These are phyloP conservation scores for Papilio machaon DNA, from an alignment of 1,140 invertebrate genomes.

Conservation along the genomic window DNA sequence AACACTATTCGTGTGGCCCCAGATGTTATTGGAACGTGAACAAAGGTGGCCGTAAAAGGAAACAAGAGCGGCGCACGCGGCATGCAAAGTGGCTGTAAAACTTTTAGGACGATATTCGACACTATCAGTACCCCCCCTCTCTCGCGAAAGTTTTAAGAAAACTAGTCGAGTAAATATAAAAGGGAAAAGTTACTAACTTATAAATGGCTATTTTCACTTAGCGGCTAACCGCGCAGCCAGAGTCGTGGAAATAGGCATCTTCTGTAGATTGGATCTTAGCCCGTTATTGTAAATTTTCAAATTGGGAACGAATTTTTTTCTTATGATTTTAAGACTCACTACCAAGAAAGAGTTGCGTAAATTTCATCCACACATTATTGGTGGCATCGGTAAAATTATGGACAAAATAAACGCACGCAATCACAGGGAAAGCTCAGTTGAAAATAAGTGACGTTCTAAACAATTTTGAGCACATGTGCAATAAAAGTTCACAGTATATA, in stretches of 20 bases:
- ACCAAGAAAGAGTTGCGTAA: too few species aligned
- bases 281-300: too few species aligned
- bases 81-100: conserved; percentile 51
- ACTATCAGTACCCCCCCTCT: conserved; percentile 8
- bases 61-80: conserved; percentile 52
- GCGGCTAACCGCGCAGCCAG: too few species aligned
- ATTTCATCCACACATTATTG: too few species aligned
- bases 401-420: too few species aligned
- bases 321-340: too few species aligned
- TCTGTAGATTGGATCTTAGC: too few species aligned
- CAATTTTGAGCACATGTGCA: conserved; percentile 3
- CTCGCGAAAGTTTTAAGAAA: not conserved
- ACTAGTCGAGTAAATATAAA: not conserved
- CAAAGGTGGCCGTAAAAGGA: conserved; percentile 50
- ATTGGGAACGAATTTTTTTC: too few species aligned
- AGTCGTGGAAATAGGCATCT: too few species aligned
- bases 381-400: too few species aligned
- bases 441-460: not conserved
- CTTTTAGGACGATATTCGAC: conserved; percentile 42
- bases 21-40: conserved; percentile 43
- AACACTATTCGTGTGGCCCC: conserved; percentile 44
- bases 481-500: not conserved
- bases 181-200: not conserved
- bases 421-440: not conserved
- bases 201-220: not conserved